These are phyloP conservation scores for Cervus canadensis DNA, from an alignment of 2,113 vertebrate species.

Conservation along the genomic window DNA sequence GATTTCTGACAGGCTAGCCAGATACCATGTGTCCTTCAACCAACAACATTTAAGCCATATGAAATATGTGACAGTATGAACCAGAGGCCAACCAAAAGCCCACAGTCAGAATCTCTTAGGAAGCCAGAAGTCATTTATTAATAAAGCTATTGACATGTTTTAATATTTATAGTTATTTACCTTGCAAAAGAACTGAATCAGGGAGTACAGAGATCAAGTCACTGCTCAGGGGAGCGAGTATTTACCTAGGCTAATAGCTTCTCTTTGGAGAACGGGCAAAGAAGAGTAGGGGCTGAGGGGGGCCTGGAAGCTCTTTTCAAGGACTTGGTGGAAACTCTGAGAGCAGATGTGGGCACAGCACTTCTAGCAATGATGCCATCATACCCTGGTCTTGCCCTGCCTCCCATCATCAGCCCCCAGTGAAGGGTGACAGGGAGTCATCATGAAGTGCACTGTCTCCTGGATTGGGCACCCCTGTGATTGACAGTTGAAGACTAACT, in stretches of 20 bases:
- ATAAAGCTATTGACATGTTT: slow-evolving; percentile 76
- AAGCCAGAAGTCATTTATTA: slow-evolving; percentile 71
- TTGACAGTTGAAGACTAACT: rapidly evolving
- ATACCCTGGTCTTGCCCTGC: not conserved
- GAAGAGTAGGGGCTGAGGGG: not conserved
- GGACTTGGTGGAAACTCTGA: not conserved
- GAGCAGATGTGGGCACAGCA: not conserved
- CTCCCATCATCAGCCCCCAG: not conserved
- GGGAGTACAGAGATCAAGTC: slow-evolving; percentile 55
- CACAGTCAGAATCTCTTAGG: not conserved
- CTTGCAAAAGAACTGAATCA: slow-evolving; percentile 74
- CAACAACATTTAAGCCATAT: not conserved
- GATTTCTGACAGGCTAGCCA: not conserved
- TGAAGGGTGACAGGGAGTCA: too few species aligned
- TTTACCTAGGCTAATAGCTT: slow-evolving; percentile 71
- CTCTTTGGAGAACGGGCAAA: slow-evolving; percentile 34
- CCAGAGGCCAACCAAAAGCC: not conserved
- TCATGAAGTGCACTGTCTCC: rapidly evolving
- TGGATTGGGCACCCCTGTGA: not conserved
- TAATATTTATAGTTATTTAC: slow-evolving; percentile 76
- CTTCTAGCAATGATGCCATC: not conserved
- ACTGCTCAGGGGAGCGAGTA: slow-evolving; percentile 40
- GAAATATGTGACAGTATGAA: not conserved
- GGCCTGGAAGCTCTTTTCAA: not conserved
- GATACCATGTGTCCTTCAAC: not conserved